Percentiles rank a stretch among this genome's conserved stretches.
phyloP scores from a whole-genome alignment of 1,140 invertebrate genomes.

The Cydia splendana region DNA sequence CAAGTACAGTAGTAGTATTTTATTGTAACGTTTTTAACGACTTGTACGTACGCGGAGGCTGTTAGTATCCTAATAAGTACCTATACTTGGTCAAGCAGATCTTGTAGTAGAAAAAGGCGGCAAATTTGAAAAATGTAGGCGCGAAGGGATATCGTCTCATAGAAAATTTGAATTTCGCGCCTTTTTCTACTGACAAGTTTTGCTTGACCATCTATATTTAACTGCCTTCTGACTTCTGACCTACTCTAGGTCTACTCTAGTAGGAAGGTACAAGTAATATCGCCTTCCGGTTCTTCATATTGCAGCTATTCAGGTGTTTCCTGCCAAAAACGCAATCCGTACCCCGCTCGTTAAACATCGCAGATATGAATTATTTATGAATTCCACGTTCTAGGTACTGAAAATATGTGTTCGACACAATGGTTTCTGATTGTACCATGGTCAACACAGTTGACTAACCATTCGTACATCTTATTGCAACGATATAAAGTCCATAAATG shows the following conservation, averaged over 20 bases:
- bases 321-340: conserved; percentile 7
- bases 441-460: not conserved
- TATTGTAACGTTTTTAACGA: no score
- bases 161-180: no score
- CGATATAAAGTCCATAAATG: not conserved
- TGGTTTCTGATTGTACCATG: not conserved
- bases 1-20: no score
- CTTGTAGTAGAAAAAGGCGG: no score
- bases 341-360: conserved; percentile 5
- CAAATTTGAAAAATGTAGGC: no score
- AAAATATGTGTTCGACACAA: not conserved
- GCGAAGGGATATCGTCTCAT: no score
- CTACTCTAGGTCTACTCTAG: not conserved
- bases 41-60: no score
- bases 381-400: conserved; percentile 7
- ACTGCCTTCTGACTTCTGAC: no score
- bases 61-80: no score
- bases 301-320: conserved; percentile 1
- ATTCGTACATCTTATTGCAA: not conserved
- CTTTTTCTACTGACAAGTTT: no score
- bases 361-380: conserved; percentile 19
- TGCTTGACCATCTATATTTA: no score
- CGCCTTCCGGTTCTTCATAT: not conserved
- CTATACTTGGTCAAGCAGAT: no score
- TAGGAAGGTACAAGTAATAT: not conserved